A percentile compares a stretch with the other conserved stretches of the same genome.
Conservation (phyloP, 37 sponge, comb jelly and placozoan genomes). For the Agelas oroides region DNA sequence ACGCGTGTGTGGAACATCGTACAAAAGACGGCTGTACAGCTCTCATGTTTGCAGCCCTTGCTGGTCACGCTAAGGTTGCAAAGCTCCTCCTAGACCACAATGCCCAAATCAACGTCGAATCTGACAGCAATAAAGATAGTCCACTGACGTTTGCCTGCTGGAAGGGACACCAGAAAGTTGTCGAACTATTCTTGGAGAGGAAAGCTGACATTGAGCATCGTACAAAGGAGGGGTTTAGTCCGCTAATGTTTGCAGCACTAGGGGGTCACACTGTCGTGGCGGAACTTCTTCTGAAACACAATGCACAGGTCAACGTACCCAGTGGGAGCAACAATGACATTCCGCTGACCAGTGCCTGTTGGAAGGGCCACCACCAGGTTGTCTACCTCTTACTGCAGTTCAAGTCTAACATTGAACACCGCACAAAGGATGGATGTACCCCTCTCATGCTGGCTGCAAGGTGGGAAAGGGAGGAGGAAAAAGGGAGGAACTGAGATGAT, state of each 20-base stretch:
- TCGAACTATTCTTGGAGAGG: conserved; percentile 85
- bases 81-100: conserved; percentile 85
- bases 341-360: conserved; percentile 95
- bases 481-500: no score
- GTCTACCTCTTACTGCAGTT: conserved; percentile 81
- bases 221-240: conserved; percentile 97
- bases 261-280: conserved; percentile 96
- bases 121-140: conserved; percentile 97
- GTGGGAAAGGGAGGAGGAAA: neutral
- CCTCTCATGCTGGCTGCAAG: conserved; percentile 98
- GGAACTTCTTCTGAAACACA: conserved; percentile 84
- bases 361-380: conserved; percentile 95
- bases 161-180: conserved; percentile 99
- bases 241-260: conserved; percentile 98
- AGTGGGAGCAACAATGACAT: conserved; percentile 98
- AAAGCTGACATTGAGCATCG: conserved; percentile 97
- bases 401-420: conserved; percentile 88
- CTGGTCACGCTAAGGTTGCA: conserved; percentile 93
- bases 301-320: conserved; percentile 89
- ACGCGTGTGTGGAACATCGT: conserved; percentile 93
- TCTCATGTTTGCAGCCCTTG: conserved; percentile 96
- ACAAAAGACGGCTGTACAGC: conserved; percentile 99
- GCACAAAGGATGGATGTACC: conserved; percentile 98
- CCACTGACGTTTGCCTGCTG: conserved; percentile 99
- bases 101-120: conserved; percentile 93